A percentile compares a stretch with the other conserved stretches of the same genome.
Evolutionary conservation across 1,140 invertebrate genomes (phyloP).

Genomic region (Mamestra configurata): DNA sequence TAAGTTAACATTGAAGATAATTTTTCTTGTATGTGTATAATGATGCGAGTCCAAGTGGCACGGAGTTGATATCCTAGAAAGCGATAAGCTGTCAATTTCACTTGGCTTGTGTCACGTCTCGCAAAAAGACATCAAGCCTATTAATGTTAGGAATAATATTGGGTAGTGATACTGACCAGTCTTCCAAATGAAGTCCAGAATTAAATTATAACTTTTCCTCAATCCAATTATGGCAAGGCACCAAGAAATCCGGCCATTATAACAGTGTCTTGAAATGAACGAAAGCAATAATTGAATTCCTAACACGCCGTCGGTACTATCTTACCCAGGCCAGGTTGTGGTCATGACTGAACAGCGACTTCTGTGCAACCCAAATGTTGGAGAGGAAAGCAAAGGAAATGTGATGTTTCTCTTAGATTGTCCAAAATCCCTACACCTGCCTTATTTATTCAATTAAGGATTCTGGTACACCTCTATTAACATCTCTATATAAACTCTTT

Average conservation of each 20-base stretch:
- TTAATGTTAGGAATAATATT: conserved; percentile 16
- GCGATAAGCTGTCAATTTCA: background rate
- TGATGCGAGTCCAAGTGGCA: background rate
- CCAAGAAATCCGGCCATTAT: conserved; percentile 22
- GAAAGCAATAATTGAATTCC: conserved; percentile 43
- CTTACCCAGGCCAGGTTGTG: conserved; percentile 32
- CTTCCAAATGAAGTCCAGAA: conserved; percentile 41
- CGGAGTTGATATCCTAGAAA: conserved; percentile 6
- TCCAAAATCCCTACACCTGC: background rate
- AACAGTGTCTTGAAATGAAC: conserved; percentile 17
- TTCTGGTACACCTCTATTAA: background rate
- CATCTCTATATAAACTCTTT: background rate
- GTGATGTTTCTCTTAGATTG: background rate
- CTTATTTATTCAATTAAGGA: background rate
- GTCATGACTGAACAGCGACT: conserved; percentile 43
- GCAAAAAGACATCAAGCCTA: conserved; percentile 2
- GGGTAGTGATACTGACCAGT: conserved; percentile 22
- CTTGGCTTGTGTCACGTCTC: background rate
- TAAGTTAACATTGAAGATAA: conserved; percentile 22
- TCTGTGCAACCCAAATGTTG: background rate
- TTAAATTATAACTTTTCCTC: conserved; percentile 36
- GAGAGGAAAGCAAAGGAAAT: conserved; percentile 23
- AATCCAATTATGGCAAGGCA: conserved; percentile 48
- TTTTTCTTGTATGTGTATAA: background rate
- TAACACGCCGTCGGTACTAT: conserved; percentile 30